Evolutionary conservation across 2,113 vertebrate genomes (phyloP).

Genomic region (Megaceryle torquata): DNA sequence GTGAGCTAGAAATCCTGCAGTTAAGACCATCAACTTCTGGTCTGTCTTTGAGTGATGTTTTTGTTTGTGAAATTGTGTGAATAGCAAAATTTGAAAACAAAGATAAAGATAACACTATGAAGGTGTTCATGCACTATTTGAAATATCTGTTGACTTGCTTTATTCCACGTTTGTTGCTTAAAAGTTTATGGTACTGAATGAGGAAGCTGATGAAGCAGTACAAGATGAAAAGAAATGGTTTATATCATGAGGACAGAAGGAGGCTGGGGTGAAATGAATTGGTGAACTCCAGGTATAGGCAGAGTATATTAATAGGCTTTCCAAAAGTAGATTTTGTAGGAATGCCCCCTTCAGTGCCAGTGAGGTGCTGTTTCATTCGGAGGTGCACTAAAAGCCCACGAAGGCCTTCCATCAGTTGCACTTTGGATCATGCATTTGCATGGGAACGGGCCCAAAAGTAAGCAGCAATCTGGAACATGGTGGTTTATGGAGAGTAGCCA

Average conservation of each 20-base stretch:
- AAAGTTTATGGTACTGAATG: background rate
- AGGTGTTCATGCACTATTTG: background rate
- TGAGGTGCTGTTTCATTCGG: background rate
- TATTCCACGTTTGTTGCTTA: background rate
- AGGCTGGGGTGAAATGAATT: background rate
- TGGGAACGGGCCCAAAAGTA: background rate
- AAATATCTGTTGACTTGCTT: background rate
- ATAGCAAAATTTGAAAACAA: background rate
- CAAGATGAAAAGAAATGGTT: background rate
- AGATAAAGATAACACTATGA: background rate
- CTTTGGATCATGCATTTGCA: background rate
- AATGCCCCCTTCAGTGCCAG: background rate
- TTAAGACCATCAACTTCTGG: background rate
- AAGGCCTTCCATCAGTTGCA: background rate
- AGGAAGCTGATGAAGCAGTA: background rate
- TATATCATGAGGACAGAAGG: background rate
- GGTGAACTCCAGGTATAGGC: background rate
- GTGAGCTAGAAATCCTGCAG: background rate
- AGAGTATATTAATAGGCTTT: background rate
- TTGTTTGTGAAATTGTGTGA: background rate
- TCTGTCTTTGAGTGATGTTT: background rate
- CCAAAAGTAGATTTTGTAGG: background rate
- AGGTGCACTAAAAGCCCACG: background rate
- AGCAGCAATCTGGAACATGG: background rate
- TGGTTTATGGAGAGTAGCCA: background rate